Conservation (phyloP, 2,888 invertebrate genomes). For the Bhutanitis thaidina region DNA sequence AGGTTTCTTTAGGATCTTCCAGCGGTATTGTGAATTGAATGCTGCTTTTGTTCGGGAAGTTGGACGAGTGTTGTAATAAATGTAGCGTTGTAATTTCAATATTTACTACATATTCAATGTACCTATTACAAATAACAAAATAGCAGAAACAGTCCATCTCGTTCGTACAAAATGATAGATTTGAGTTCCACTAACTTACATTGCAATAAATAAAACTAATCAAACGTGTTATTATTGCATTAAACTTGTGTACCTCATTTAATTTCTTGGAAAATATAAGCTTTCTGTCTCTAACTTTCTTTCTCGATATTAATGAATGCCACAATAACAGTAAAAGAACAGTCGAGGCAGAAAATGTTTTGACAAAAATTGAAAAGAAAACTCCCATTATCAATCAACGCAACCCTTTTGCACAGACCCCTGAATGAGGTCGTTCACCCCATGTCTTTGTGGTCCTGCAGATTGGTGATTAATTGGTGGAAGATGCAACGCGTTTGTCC, state of each 20-base stretch:
- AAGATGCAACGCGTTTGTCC: slow-evolving; percentile 48
- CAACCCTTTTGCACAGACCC: slow-evolving; percentile 26
- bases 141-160: no score
- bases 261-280: no score
- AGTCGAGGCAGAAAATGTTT: slow-evolving; percentile 55
- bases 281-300: no score
- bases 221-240: no score
- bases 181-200: no score
- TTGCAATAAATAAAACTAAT: no score
- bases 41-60: neutral
- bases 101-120: no score
- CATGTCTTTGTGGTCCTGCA: slow-evolving; percentile 41
- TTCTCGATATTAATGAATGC: neutral
- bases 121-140: no score
- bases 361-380: slow-evolving; percentile 63
- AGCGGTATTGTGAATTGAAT: neutral
- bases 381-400: slow-evolving; percentile 56
- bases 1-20: slow-evolving; percentile 1
- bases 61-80: no score
- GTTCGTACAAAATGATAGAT: no score
- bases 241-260: no score
- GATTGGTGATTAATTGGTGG: slow-evolving; percentile 65
- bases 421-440: slow-evolving; percentile 60
- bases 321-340: slow-evolving; percentile 30
- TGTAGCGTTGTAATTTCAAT: no score